Evolutionary conservation across 2,113 vertebrate species (phyloP), one percentile per base, ranked within the genome.

Genomic region (Phaetusa simplex): DNA sequence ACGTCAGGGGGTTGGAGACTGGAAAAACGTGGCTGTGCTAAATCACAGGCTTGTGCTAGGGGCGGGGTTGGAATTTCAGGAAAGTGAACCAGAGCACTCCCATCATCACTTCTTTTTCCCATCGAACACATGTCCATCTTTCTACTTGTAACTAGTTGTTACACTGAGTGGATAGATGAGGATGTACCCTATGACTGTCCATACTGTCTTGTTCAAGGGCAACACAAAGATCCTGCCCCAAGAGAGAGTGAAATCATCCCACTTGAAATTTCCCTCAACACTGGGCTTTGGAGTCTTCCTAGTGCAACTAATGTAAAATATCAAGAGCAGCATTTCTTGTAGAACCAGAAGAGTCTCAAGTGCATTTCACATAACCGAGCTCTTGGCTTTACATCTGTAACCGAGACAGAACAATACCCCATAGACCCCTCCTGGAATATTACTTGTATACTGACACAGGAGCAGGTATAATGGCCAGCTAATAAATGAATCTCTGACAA

Each of bases 31-130:
- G 12, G 5, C 29, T 67, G 17, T 67, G 12, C n/a, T 66, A 82
- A 42, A 32, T 64, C n/a, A 47, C 4, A 47, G 15, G 3, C 19
- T 66, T 62, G 23, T 19, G 11, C 9, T 70, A 8, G 1, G 0
- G 82, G 11, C 21, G 50, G 55, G 7, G 7, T 1, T 76, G 34
- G 11, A 94, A 74, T 4, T 42, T 11, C 81, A n/a, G 7, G 52
- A 36, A 78, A 53, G 8, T 22, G 59, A 70, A 47, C 2, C 14
- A 47, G 32, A 59, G 12, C 4, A 18, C 17, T n/a, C 19, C 12
- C 18, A 12, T 20, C n/a, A 64, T 3, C n/a, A 26, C 6, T 45
- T 61, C 1, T 62, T 85, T 82, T 72, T 52, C 23, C 14, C 9
- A 38, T 22, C 24, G 65, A 82, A 12, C 12, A 6, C 6, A 17